These are phyloP conservation scores for Orchestes rusci DNA, from an alignment of 2,888 invertebrate species.

Conservation along the genomic window DNA sequence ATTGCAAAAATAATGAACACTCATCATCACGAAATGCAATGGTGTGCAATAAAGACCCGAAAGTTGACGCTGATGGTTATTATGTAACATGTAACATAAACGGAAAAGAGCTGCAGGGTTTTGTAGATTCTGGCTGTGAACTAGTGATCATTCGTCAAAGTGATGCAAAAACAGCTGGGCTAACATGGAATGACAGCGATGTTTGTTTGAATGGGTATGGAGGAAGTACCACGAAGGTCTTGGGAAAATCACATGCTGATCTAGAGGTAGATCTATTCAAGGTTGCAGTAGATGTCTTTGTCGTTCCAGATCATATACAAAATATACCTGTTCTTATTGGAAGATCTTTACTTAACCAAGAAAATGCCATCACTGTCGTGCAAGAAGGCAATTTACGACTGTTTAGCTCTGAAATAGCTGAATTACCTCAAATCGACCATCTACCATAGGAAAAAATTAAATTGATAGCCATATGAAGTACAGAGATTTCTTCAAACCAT, in stretches of 20 bases:
- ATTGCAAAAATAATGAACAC: conserved; percentile 3
- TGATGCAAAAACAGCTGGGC: conserved; percentile 4
- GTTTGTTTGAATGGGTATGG: conserved; percentile 4
- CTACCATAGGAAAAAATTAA: conserved; percentile 4
- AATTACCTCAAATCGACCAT: conserved; percentile 7
- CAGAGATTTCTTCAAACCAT: conserved; percentile 5
- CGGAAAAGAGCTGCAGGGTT: conserved; percentile 6
- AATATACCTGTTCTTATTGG: conserved; percentile 9
- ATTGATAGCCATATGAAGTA: not conserved
- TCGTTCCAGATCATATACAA: conserved; percentile 7
- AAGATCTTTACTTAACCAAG: too few species aligned
- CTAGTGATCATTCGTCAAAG: conserved; percentile 6
- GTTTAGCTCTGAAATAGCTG: too few species aligned
- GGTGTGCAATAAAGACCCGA: not conserved
- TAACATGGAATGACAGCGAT: too few species aligned
- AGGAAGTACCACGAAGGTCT: conserved; percentile 2
- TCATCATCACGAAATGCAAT: conserved; percentile 1
- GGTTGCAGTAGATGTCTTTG: conserved; percentile 1
- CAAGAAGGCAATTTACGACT: conserved; percentile 8
- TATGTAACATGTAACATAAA: conserved; percentile 5
- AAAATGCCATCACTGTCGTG: conserved; percentile 8
- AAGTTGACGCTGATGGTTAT: not conserved
- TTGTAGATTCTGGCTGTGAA: conserved; percentile 8
- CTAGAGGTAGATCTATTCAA: conserved; percentile 1
- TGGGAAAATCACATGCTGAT: too few species aligned